These are phyloP conservation scores for Pseudococcus viburni DNA, from an alignment of 2,888 invertebrate species.

Conservation along the genomic window DNA sequence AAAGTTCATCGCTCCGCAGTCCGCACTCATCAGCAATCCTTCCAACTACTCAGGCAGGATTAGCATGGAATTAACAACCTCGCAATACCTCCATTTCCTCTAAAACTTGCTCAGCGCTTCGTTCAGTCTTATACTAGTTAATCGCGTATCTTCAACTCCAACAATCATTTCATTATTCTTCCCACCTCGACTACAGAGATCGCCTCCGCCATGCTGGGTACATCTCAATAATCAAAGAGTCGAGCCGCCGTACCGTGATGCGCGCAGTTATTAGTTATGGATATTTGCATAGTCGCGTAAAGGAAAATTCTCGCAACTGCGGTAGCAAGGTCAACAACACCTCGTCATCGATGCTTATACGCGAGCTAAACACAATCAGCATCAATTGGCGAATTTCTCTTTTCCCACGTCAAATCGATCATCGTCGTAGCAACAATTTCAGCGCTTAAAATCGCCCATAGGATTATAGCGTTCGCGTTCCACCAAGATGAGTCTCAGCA, in stretches of 20 bases:
- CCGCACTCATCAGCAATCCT: no score
- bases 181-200: not conserved
- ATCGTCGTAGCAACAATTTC: not conserved
- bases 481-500: not conserved
- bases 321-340: constrained; percentile 22
- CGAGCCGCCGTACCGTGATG: not conserved
- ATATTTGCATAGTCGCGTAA: not conserved
- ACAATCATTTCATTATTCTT: not conserved
- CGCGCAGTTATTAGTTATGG: constrained; percentile 19
- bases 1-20: no score
- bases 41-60: no score
- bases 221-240: constrained; percentile 16
- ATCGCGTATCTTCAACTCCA: no score
- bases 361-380: not conserved
- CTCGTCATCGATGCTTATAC: not conserved
- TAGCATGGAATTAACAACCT: no score
- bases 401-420: constrained; percentile 42
- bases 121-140: no score
- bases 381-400: constrained; percentile 27
- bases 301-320: not conserved
- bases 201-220: not conserved
- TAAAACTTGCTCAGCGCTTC: no score
- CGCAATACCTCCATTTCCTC: no score
- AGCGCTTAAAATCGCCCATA: not conserved
- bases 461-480: constrained; percentile 10